phyloP scores from a whole-genome alignment of 92 coral and sea anemone species.

The Porites evermanni region DNA sequence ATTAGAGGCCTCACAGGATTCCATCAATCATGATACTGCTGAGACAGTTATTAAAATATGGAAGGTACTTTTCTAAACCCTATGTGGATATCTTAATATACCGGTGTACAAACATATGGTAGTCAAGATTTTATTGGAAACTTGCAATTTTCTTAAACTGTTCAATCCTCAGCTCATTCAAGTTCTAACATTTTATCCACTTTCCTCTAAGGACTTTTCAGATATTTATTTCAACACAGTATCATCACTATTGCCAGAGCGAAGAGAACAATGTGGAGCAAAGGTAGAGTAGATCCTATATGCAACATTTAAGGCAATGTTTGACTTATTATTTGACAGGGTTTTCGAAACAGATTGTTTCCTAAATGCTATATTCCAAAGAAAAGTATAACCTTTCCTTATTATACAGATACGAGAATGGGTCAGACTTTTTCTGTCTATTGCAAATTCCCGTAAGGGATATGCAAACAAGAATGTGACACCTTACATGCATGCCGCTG shows the following conservation, averaged over 20 bases:
- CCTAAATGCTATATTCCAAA: not conserved
- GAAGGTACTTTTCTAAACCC: constrained; percentile 41
- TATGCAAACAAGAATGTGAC: constrained; percentile 57
- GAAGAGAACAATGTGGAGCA: constrained; percentile 39
- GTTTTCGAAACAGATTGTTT: not conserved
- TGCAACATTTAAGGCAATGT: not conserved
- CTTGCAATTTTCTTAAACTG: too few relatives aligned
- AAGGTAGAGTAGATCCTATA: constrained; percentile 1
- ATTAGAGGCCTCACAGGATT: constrained; percentile 39
- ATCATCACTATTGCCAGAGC: constrained; percentile 19
- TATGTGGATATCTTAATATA: too few relatives aligned
- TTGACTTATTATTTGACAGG: not conserved
- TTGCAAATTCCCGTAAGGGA: constrained; percentile 34
- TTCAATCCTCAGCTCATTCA: too few relatives aligned
- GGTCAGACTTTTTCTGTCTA: constrained; percentile 51
- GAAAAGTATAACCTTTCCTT: not conserved
- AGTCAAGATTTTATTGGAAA: too few relatives aligned
- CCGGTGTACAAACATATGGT: too few relatives aligned
- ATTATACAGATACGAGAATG: constrained; percentile 38
- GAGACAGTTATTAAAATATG: constrained; percentile 54
- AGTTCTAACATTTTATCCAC: not conserved
- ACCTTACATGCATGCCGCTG: constrained; percentile 70
- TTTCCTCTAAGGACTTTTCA: constrained; percentile 53
- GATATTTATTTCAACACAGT: constrained; percentile 57
- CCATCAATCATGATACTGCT: constrained; percentile 42